These are phyloP conservation scores for Cavia aperea DNA, from an alignment of 2,113 vertebrate genomes.

Conservation along the genomic window DNA sequence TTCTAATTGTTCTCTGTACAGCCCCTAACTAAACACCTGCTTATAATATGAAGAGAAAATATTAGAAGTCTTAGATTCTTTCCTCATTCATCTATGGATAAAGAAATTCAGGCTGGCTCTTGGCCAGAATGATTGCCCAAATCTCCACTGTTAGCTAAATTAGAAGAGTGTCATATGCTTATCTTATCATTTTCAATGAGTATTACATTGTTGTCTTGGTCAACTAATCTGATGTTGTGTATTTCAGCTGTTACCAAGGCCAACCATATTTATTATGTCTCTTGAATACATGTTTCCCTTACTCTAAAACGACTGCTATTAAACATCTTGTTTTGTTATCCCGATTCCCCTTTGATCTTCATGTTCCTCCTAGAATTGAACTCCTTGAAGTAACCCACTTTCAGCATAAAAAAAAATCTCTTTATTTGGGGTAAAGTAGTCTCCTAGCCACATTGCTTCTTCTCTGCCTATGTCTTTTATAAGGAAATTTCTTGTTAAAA, in stretches of 20 bases:
- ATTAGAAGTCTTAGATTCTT: background rate
- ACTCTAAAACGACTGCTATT: background rate
- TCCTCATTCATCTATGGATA: background rate
- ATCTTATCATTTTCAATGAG: slow-evolving; percentile 1
- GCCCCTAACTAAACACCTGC: no score
- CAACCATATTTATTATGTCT: background rate
- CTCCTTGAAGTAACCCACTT: background rate
- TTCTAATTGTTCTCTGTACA: no score
- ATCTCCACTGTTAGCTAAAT: background rate
- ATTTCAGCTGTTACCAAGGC: background rate
- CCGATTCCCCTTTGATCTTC: background rate
- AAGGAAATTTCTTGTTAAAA: background rate
- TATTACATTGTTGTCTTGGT: background rate
- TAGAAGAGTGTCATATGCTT: background rate
- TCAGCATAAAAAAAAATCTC: background rate
- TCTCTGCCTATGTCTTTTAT: background rate
- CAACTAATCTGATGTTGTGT: background rate
- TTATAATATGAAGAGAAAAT: background rate
- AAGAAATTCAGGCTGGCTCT: slow-evolving; percentile 13
- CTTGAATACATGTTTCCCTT: background rate
- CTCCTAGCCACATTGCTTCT: background rate
- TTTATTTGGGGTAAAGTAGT: background rate
- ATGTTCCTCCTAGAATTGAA: background rate
- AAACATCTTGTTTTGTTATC: background rate
- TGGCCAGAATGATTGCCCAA: background rate